Conservation (phyloP, 2,888 invertebrate species). For the Dioctria rufipes region DNA sequence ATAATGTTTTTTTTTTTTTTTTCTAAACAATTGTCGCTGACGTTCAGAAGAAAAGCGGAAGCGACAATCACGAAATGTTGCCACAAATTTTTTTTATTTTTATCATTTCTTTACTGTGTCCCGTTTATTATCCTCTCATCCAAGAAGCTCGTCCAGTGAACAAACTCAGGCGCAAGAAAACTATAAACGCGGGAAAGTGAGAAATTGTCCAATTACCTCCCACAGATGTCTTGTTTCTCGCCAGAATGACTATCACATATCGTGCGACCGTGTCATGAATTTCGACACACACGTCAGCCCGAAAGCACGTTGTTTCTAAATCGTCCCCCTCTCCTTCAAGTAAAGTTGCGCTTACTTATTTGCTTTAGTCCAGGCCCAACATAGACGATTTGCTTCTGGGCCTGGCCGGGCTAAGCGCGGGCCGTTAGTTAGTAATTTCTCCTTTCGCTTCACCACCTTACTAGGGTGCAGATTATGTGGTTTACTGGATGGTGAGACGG, state of each 20-base stretch:
- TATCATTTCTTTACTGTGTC: background rate
- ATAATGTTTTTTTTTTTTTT: too few relatives aligned
- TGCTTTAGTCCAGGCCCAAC: background rate
- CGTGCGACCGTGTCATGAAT: constrained; percentile 62
- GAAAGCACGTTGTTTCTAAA: constrained; percentile 41
- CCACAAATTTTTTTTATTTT: constrained; percentile 27
- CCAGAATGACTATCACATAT: constrained; percentile 52
- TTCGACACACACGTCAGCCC: constrained; percentile 61
- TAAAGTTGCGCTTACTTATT: too few relatives aligned
- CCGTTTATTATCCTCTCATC: constrained; percentile 23
- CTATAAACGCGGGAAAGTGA: constrained; percentile 67
- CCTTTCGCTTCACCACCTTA: constrained; percentile 44
- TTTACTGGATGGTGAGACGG: constrained; percentile 41
- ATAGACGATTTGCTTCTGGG: too few relatives aligned
- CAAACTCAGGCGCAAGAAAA: constrained; percentile 9
- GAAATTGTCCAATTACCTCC: constrained; percentile 69
- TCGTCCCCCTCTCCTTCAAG: too few relatives aligned
- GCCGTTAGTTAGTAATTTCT: constrained; percentile 41
- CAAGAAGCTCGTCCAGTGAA: constrained; percentile 44
- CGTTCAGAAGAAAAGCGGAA: constrained; percentile 41
- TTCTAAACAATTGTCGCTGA: background rate
- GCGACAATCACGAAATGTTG: constrained; percentile 51
- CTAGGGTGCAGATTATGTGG: constrained; percentile 46
- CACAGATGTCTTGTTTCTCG: constrained; percentile 49
- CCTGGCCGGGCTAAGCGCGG: background rate